Evolutionary conservation across 2,113 vertebrate genomes (phyloP).

Genomic region (Ptilorrhoa leucosticta): DNA sequence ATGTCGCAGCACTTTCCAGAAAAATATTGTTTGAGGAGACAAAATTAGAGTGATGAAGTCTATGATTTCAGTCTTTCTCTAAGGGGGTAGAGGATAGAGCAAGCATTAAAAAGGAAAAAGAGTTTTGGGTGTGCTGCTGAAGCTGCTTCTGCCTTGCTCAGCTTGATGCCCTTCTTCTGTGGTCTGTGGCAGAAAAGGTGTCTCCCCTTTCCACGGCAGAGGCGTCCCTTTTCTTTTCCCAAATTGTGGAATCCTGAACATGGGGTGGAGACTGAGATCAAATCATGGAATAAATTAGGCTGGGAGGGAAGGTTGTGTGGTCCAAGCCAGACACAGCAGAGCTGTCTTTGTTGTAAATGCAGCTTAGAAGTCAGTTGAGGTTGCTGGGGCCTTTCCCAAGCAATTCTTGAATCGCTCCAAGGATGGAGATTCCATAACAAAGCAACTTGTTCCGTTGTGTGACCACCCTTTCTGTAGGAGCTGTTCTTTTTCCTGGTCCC

Average conservation of each 20-base stretch:
- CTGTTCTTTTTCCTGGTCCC: accelerated
- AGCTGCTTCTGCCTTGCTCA: background rate
- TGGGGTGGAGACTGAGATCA: background rate
- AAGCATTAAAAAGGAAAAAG: background rate
- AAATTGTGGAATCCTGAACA: background rate
- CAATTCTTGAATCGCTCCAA: background rate
- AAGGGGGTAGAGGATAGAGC: background rate
- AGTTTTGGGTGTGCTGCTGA: background rate
- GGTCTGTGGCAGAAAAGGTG: background rate
- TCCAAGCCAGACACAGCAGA: background rate
- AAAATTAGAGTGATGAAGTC: background rate
- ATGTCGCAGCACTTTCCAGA: background rate
- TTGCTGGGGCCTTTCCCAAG: background rate
- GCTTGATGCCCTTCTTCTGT: background rate
- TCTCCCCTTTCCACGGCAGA: accelerated
- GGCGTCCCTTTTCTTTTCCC: background rate
- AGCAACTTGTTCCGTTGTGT: background rate
- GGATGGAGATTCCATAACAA: background rate
- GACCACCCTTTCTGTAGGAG: background rate
- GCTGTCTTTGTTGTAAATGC: background rate
- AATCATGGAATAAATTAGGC: background rate
- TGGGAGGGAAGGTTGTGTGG: background rate
- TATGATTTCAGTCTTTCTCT: background rate
- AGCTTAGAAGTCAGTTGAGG: background rate
- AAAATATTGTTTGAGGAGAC: background rate